Conservation (phyloP, 2,797 vertebrate genomes). For the Halcyon leucocephala region DNA sequence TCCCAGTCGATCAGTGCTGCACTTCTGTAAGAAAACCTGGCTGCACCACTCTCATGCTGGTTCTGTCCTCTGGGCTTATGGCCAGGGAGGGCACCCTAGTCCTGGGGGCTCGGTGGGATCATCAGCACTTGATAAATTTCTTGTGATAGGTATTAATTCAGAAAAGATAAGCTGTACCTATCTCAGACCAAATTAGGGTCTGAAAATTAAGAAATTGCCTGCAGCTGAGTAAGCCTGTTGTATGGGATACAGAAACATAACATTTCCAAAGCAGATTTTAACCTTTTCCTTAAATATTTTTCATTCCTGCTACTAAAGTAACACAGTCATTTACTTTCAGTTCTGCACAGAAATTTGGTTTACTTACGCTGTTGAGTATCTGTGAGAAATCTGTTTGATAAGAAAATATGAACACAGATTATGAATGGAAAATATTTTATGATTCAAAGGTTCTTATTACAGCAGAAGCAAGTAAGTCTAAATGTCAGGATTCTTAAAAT, state of each 20-base stretch:
- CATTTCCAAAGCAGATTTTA: background rate
- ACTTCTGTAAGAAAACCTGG: background rate
- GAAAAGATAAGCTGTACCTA: background rate
- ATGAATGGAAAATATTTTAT: constrained; percentile 12
- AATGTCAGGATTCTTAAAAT: background rate
- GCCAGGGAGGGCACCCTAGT: rapidly evolving
- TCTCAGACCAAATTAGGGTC: background rate
- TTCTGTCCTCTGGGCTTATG: background rate
- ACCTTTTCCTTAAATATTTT: background rate
- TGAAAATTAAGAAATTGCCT: background rate
- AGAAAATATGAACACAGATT: background rate
- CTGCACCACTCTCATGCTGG: background rate
- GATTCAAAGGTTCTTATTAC: background rate
- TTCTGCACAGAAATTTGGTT: constrained; percentile 51
- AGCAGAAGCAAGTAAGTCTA: background rate
- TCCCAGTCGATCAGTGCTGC: rapidly evolving
- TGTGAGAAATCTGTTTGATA: constrained; percentile 14
- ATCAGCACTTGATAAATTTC: background rate
- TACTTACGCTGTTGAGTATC: background rate
- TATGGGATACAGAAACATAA: background rate
- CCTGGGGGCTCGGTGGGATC: background rate
- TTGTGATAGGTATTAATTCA: background rate
- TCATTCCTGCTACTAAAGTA: background rate
- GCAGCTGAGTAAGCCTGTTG: background rate
- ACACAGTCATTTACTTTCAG: background rate